Percentiles rank a stretch among this genome's conserved stretches.
These are phyloP conservation scores for Lophura swinhoii DNA, from an alignment of 2,797 vertebrate genomes.

Conservation along the genomic window DNA sequence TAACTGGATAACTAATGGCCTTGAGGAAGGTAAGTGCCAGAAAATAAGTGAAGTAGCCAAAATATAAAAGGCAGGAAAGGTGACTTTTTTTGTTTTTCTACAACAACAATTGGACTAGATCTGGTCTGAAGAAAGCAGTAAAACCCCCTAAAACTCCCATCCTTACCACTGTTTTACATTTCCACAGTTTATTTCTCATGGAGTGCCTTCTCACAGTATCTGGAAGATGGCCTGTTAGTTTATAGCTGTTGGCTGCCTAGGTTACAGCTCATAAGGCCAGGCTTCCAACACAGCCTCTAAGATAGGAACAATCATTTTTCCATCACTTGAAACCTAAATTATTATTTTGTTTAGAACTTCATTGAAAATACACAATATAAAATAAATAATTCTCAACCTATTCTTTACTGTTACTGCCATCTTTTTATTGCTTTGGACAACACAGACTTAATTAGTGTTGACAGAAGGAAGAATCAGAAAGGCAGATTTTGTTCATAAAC, in stretches of 20 bases:
- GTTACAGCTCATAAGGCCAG: background rate
- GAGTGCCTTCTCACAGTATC: rapidly evolving
- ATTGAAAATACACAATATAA: background rate
- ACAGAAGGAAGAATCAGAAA: constrained; percentile 17
- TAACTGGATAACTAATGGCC: background rate
- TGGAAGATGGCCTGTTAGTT: background rate
- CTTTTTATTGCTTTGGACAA: constrained; percentile 20
- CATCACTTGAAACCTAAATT: background rate
- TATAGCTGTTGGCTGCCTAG: background rate
- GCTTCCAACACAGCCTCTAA: background rate
- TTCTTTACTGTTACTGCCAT: background rate
- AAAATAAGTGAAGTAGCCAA: background rate
- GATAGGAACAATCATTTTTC: background rate
- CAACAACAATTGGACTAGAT: background rate
- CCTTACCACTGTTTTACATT: background rate
- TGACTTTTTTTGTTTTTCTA: background rate
- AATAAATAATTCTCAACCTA: background rate
- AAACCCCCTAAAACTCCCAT: background rate
- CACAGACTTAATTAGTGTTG: background rate
- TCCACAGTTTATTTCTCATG: background rate
- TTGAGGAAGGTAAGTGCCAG: background rate
- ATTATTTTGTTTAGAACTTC: no score
- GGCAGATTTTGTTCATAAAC: background rate
- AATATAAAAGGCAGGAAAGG: background rate
- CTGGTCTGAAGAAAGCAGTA: background rate